Conservation (phyloP, 1,140 invertebrate species). For the Anadara kagoshimensis region DNA sequence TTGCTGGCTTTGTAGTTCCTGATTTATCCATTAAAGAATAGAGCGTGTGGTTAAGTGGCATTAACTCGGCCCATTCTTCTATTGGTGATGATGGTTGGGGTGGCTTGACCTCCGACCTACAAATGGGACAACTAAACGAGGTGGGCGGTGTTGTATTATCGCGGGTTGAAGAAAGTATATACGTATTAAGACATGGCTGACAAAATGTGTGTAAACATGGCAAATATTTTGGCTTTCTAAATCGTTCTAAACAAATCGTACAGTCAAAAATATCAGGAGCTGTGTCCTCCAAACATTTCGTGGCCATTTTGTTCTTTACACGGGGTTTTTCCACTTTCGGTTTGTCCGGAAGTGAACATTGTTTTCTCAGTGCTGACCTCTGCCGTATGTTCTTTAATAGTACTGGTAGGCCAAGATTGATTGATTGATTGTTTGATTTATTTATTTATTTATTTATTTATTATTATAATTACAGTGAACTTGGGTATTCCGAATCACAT, state of each 20-base stretch:
- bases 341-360: too few relatives aligned
- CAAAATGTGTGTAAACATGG: slow-evolving; percentile 35
- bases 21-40: neutral
- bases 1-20: neutral
- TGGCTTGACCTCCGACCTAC: slow-evolving; percentile 6
- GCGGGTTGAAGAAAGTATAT: slow-evolving; percentile 10
- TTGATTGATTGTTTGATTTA: too few relatives aligned
- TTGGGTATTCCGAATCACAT: too few relatives aligned
- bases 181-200: slow-evolving; percentile 21
- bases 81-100: neutral
- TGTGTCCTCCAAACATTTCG: neutral
- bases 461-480: too few relatives aligned
- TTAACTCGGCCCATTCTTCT: slow-evolving; percentile 2
- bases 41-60: neutral
- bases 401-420: too few relatives aligned
- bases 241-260: slow-evolving; percentile 25
- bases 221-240: slow-evolving; percentile 27
- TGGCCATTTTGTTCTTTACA: neutral
- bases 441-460: too few relatives aligned
- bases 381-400: too few relatives aligned
- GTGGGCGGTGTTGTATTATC: neutral
- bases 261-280: slow-evolving; percentile 10
- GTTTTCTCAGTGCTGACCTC: too few relatives aligned
- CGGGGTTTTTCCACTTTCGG: too few relatives aligned
- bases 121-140: slow-evolving; percentile 18